These are phyloP conservation scores for Tupaia chinensis DNA, from an alignment of 2,113 vertebrate species.

Conservation along the genomic window DNA sequence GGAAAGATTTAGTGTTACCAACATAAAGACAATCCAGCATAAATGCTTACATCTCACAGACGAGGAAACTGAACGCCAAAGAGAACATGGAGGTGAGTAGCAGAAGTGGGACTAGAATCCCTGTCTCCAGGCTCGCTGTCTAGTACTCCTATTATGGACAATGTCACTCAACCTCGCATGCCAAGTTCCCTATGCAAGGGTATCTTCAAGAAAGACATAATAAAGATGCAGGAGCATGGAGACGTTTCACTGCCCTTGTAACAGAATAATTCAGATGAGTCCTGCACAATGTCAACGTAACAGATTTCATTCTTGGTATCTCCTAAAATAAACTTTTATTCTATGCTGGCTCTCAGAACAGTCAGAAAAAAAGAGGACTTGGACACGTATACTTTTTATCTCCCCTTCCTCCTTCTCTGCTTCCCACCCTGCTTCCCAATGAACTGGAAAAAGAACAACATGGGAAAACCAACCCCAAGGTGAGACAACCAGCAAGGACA, in stretches of 20 bases:
- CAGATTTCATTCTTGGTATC: constrained; percentile 50
- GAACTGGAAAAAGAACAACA: neutral
- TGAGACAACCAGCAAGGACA: neutral
- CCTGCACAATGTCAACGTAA: constrained; percentile 66
- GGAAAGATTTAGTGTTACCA: neutral
- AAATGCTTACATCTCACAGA: constrained; percentile 14
- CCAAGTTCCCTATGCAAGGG: neutral
- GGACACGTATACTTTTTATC: neutral
- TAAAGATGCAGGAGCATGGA: neutral
- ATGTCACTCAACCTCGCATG: neutral
- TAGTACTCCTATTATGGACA: neutral
- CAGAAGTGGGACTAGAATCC: neutral
- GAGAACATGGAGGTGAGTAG: neutral
- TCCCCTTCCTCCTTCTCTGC: neutral
- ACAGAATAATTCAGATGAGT: neutral
- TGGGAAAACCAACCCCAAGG: neutral
- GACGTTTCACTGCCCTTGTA: neutral
- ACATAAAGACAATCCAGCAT: neutral
- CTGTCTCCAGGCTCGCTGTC: neutral
- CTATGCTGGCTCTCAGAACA: neutral
- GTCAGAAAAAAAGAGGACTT: neutral
- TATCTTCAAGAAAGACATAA: neutral
- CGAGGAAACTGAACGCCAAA: constrained; percentile 39
- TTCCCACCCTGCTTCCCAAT: neutral
- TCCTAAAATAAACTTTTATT: constrained; percentile 66